Evolutionary conservation across 2,888 invertebrate genomes (phyloP).

Genomic region (Cynaeus angustus): DNA sequence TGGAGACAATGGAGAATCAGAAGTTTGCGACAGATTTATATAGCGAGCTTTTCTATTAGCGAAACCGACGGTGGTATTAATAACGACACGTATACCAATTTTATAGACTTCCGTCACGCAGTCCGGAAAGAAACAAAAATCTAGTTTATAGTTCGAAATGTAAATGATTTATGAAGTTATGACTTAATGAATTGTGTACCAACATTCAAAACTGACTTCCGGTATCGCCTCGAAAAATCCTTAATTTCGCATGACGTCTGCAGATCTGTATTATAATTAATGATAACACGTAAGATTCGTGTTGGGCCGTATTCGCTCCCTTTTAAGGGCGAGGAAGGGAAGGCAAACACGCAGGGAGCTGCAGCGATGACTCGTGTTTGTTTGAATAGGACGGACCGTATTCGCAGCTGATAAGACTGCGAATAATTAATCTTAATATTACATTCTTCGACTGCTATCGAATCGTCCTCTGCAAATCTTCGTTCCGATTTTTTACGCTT

Average conservation of each 20-base stretch:
- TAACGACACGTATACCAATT: constrained; percentile 46
- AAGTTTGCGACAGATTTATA: constrained; percentile 69
- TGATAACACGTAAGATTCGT: constrained; percentile 63
- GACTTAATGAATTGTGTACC: constrained; percentile 40
- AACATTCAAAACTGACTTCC: constrained; percentile 57
- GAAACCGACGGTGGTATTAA: constrained; percentile 44
- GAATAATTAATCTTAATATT: constrained; percentile 71
- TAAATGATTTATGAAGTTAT: constrained; percentile 38
- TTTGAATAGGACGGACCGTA: constrained; percentile 69
- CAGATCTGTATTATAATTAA: constrained; percentile 67
- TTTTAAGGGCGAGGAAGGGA: constrained; percentile 49
- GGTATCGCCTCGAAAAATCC: constrained; percentile 58
- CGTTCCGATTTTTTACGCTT: too few species aligned
- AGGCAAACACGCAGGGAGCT: constrained; percentile 58
- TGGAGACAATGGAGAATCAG: constrained; percentile 70
- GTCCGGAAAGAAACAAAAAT: constrained; percentile 16
- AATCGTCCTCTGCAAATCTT: neutral
- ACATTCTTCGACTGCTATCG: constrained; percentile 67
- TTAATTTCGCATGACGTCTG: constrained; percentile 65
- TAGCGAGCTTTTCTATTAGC: constrained; percentile 50
- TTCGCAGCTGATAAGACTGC: constrained; percentile 65
- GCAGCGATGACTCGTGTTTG: constrained; percentile 67
- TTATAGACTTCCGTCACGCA: constrained; percentile 53
- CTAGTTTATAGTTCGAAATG: neutral
- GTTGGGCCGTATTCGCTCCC: constrained; percentile 49